These are phyloP conservation scores for Bathybates hornii DNA, from an alignment of 2,113 vertebrate genomes.

Conservation along the genomic window DNA sequence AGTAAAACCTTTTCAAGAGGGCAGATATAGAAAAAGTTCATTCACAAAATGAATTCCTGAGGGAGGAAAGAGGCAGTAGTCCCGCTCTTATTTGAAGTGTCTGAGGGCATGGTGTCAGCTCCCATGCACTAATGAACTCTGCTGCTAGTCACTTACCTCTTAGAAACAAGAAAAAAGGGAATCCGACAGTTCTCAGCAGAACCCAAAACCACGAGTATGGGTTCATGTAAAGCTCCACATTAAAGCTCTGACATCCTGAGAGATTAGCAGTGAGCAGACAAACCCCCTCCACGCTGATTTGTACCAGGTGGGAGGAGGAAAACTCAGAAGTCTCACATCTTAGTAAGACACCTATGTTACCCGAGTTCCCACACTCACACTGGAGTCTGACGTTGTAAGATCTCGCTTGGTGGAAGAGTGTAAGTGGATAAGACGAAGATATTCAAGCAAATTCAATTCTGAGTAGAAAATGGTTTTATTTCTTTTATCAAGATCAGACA, in stretches of 20 bases:
- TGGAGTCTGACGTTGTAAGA: background rate
- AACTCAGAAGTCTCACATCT: background rate
- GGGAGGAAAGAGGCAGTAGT: background rate
- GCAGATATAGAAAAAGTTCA: background rate
- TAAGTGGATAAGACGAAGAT: background rate
- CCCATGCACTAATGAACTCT: constrained; percentile 14
- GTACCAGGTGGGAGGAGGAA: background rate
- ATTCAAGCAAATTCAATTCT: background rate
- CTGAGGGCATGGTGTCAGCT: background rate
- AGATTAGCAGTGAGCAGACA: background rate
- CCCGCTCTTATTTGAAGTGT: background rate
- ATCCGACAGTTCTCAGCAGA: background rate
- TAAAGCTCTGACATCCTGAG: background rate
- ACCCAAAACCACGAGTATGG: background rate
- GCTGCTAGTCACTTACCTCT: background rate
- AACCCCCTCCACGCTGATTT: background rate
- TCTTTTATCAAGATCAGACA: background rate
- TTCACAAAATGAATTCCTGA: background rate
- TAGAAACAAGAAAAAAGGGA: background rate
- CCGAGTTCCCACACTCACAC: background rate
- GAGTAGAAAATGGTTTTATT: constrained; percentile 40
- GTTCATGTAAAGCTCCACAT: constrained; percentile 1
- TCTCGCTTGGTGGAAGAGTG: background rate
- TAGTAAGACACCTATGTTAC: background rate
- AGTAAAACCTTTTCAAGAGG: background rate